A percentile compares a stretch with the other conserved stretches of the same genome.
Conservation (phyloP, 2,113 vertebrate genomes). For the Cavia porcellus region DNA sequence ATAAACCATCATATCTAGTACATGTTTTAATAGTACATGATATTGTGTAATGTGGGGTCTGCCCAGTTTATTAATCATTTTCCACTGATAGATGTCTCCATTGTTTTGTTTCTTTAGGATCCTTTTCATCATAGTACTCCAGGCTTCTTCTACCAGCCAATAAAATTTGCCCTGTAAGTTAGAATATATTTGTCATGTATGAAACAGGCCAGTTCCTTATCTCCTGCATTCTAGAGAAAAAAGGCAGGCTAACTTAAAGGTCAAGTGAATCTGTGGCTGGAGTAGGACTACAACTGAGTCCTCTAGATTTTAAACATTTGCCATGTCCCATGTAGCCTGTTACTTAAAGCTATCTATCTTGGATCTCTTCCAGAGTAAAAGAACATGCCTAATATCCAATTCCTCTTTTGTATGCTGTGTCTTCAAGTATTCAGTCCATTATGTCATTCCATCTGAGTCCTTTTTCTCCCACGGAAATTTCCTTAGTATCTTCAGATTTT, state of each 20-base stretch:
- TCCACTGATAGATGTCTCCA: neutral
- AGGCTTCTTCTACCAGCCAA: neutral
- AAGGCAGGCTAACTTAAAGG: neutral
- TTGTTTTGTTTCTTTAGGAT: slow-evolving; percentile 49
- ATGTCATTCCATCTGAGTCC: neutral
- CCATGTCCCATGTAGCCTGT: neutral
- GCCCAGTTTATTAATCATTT: slow-evolving; percentile 15
- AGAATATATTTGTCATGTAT: slow-evolving; percentile 41
- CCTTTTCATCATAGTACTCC: neutral
- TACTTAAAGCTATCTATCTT: neutral
- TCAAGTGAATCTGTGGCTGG: neutral
- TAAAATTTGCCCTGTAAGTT: slow-evolving; percentile 31
- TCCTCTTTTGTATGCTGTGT: neutral
- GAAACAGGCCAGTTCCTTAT: slow-evolving; percentile 3
- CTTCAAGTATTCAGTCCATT: slow-evolving; percentile 15
- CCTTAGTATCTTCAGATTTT: slow-evolving; percentile 50
- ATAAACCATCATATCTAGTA: neutral
- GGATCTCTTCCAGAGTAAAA: slow-evolving; percentile 8
- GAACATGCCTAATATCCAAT: neutral
- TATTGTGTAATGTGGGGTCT: neutral
- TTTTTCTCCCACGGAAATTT: neutral
- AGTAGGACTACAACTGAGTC: slow-evolving; percentile 46
- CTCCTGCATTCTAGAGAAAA: neutral
- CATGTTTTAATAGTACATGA: neutral
- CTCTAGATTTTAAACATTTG: slow-evolving; percentile 58